Percentiles rank a stretch among this genome's conserved stretches.
phyloP scores from a whole-genome alignment of 1,140 invertebrate genomes.

The Drosophila persimilis region DNA sequence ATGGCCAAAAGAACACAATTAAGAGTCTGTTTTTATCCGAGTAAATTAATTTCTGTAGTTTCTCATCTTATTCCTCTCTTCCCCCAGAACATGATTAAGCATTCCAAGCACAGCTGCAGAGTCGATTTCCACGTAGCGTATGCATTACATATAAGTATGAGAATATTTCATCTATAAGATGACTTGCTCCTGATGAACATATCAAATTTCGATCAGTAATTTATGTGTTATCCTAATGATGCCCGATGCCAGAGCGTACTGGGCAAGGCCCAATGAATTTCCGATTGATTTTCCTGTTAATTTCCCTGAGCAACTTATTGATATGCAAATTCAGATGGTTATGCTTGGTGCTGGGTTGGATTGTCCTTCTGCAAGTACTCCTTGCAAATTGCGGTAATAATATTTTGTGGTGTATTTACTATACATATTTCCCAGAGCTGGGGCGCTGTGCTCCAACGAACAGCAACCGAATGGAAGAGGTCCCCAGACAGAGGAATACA shows the following conservation, averaged over 20 bases:
- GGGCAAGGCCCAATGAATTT: constrained; percentile 8
- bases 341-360: constrained; percentile 3
- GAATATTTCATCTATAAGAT: constrained; percentile 4
- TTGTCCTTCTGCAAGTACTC: not conserved
- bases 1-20: constrained; percentile 28
- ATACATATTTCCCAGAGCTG: constrained; percentile 8
- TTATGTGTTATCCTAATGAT: constrained; percentile 27
- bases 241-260: not conserved
- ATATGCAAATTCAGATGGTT: constrained; percentile 31
- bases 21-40: constrained; percentile 17
- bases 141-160: not conserved
- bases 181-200: constrained; percentile 8
- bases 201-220: constrained; percentile 30
- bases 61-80: not conserved
- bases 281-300: constrained; percentile 21
- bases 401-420: constrained; percentile 40
- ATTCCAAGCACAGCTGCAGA: not conserved
- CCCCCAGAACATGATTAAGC: not conserved
- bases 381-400: constrained; percentile 2
- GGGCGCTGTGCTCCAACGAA: constrained; percentile 30
- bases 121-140: not conserved
- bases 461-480: constrained; percentile 32
- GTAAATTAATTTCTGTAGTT: constrained; percentile 32
- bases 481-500: constrained; percentile 28
- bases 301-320: constrained; percentile 17